These are phyloP conservation scores for Stichodactyla mertensii DNA, from an alignment of 64 coral and sea anemone genomes.

Conservation along the genomic window DNA sequence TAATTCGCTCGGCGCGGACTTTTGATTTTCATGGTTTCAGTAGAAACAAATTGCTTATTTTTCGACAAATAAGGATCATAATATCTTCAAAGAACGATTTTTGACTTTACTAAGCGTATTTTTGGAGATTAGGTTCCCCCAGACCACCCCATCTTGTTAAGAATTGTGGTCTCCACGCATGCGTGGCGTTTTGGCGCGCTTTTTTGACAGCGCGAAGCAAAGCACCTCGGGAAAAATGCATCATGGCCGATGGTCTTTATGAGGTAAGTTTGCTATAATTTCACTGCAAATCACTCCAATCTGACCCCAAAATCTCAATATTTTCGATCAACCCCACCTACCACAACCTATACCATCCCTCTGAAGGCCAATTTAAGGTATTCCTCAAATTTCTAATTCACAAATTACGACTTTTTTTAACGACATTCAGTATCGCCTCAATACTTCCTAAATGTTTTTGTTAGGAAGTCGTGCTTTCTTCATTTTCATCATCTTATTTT, in stretches of 20 bases:
- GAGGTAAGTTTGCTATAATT: constrained; percentile 44
- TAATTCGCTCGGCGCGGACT: background rate
- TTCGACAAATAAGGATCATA: background rate
- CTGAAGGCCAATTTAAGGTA: background rate
- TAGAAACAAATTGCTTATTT: background rate
- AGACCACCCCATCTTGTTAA: background rate
- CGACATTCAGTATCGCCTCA: background rate
- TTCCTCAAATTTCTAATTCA: background rate
- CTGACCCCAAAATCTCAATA: background rate
- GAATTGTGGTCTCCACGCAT: background rate
- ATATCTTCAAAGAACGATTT: background rate
- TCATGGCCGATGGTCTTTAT: constrained; percentile 94
- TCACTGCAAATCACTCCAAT: background rate
- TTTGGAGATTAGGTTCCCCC: background rate
- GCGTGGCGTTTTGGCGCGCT: constrained; percentile 80
- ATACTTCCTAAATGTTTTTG: background rate
- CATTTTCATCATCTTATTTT: background rate
- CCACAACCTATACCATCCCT: background rate
- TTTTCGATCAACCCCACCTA: background rate
- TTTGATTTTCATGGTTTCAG: background rate
- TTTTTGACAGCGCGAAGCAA: constrained; percentile 59
- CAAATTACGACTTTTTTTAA: background rate
- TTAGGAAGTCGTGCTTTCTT: background rate
- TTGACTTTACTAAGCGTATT: background rate
- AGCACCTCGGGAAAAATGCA: constrained; percentile 75